phyloP scores from a whole-genome alignment of 2,797 vertebrate genomes.

The Prunella strophiata region DNA sequence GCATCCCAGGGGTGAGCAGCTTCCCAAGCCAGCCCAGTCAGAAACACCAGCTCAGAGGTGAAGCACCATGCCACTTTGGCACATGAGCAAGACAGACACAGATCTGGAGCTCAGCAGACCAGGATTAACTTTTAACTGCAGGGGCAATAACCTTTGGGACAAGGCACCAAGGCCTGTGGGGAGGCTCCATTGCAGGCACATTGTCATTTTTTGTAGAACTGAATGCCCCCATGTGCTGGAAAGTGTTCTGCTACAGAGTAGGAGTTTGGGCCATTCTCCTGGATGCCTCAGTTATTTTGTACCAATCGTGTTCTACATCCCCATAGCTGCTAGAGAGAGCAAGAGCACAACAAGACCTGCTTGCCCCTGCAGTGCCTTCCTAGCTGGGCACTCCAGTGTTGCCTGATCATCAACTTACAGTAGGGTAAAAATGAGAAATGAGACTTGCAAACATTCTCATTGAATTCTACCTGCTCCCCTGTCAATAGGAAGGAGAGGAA shows the following conservation, averaged over 20 bases:
- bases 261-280: neutral
- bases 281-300: neutral
- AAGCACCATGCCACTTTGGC: accelerated
- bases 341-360: neutral
- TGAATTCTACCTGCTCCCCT: neutral
- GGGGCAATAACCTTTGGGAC: neutral
- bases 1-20: neutral
- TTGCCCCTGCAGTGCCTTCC: neutral
- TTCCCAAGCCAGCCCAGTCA: neutral
- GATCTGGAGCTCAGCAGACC: neutral
- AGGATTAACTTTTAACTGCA: accelerated
- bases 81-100: neutral
- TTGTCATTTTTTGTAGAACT: neutral
- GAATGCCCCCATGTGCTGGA: neutral
- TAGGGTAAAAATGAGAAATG: neutral
- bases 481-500: neutral
- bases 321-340: neutral
- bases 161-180: neutral
- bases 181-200: neutral
- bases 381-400: neutral
- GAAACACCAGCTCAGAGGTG: neutral
- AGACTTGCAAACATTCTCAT: neutral
- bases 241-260: neutral
- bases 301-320: accelerated
- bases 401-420: neutral